Evolutionary conservation across 2,797 vertebrate genomes (phyloP), one percentile per base, ranked within the genome.

Genomic region (Gallinago solitaria): DNA sequence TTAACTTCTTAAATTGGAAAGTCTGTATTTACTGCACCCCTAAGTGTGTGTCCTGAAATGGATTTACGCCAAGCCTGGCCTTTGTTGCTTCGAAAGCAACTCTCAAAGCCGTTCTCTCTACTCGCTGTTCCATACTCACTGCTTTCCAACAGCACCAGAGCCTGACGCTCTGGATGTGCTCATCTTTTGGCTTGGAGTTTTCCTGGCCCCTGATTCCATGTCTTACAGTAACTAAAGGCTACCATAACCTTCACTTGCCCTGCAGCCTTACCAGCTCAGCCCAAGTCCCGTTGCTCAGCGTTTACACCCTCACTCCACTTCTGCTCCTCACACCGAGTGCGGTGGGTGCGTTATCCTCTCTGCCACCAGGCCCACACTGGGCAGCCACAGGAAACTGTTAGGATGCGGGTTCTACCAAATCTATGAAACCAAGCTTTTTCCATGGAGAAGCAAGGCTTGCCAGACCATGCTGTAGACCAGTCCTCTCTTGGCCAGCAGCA

Each of bases 1-100:
- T 95, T 83, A 95, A 83, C 60, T 95, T 91, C 89, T 96, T 63
- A 82, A 83, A 91, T 50, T 86, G 87, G 71, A 83, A 95, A 73
- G 82, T 80, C 71, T 88, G 0, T 91, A 85, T 91, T 96, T 89
- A 86, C 81, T 87, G 91, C 67, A 92, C 76, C 81, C 67, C 9
- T 41, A 83, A 71, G 73, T 25, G 76, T 89, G 83, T 77, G 91
- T 50, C 90, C 87, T 9, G 75, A 79, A 69, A 18, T 82, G 89
- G 88, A 79, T 33, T 82, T 25, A 20, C 2, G 64, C 95, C 93
- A 91, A 90, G 64, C 57, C 32, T 32, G 81, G 82, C 83, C 91
- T 71, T 56, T 41, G 14, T 3, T 68, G n/a, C 16, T 74, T 60
- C 1, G 89, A 91, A 80, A 91, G 68, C 74, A 47, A 9, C 80